Percentiles rank a stretch among this genome's conserved stretches.
phyloP scores from a whole-genome alignment of 1,140 invertebrate species.

The Camponotus floridanus region DNA sequence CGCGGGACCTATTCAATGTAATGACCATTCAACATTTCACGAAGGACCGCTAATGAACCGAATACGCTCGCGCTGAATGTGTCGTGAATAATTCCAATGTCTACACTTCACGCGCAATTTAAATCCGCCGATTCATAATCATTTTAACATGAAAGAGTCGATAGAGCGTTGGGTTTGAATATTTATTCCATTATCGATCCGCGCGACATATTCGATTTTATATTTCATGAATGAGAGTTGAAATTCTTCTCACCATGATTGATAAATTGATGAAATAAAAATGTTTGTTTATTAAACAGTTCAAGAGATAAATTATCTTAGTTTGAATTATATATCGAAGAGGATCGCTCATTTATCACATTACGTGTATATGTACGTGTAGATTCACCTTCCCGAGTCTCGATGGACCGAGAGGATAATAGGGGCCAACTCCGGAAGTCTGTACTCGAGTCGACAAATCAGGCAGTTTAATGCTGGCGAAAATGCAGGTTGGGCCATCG shows the following conservation, averaged over 20 bases:
- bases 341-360: neutral
- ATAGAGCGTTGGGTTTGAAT: neutral
- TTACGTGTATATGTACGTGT: neutral
- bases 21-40: slow-evolving; percentile 65
- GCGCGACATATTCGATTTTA: neutral
- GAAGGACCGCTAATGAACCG: slow-evolving; percentile 74
- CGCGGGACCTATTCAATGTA: slow-evolving; percentile 65
- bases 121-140: slow-evolving; percentile 26
- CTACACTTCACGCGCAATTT: neutral
- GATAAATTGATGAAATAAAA: neutral
- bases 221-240: neutral
- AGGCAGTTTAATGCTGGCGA: slow-evolving; percentile 77
- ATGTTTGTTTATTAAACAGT: neutral
- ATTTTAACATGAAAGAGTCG: neutral
- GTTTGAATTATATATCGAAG: neutral
- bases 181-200: neutral
- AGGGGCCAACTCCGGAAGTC: slow-evolving; percentile 70
- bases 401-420: slow-evolving; percentile 68
- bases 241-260: neutral
- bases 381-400: slow-evolving; percentile 30
- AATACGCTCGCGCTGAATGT: slow-evolving; percentile 24
- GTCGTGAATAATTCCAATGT: neutral
- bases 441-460: slow-evolving; percentile 76
- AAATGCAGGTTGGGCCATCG: slow-evolving; percentile 75
- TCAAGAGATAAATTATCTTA: neutral